phyloP scores from a whole-genome alignment of 2,888 invertebrate species.

The Helicoverpa assulta region DNA sequence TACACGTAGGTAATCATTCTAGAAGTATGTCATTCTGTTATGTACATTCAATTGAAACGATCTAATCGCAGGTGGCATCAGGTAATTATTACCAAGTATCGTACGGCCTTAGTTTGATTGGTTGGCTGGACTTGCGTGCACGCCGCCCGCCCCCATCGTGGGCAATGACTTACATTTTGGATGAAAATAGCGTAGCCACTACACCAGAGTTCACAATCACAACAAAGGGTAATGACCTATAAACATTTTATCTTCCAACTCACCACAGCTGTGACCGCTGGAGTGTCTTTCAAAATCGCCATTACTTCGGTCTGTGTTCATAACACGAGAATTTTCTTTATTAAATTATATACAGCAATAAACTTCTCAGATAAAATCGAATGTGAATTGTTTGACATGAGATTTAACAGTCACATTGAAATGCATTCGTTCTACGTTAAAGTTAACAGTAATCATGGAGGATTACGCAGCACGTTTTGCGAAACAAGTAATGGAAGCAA shows the following conservation, averaged over 20 bases:
- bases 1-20: conserved; percentile 5
- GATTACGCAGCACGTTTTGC: conserved; percentile 2
- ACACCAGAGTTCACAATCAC: conserved; percentile 23
- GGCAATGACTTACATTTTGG: conserved; percentile 10
- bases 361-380: conserved; percentile 23
- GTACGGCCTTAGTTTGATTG: background rate
- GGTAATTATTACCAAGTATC: conserved; percentile 5
- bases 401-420: conserved; percentile 14
- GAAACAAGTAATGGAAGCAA: conserved; percentile 2
- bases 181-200: conserved; percentile 12
- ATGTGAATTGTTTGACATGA: conserved; percentile 29
- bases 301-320: conserved; percentile 4
- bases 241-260: conserved; percentile 16
- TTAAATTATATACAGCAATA: conserved; percentile 9
- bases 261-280: background rate
- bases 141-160: conserved; percentile 6
- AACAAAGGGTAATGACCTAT: conserved; percentile 19
- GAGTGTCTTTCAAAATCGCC: conserved; percentile 4
- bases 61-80: conserved; percentile 3
- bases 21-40: background rate
- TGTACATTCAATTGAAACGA: conserved; percentile 5
- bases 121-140: conserved; percentile 6
- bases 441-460: conserved; percentile 5
- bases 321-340: background rate
- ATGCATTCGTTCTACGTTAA: conserved; percentile 6